Base-by-base conservation (phyloP, 2,113 vertebrate species). In the Nesogale talazaci region DNA sequence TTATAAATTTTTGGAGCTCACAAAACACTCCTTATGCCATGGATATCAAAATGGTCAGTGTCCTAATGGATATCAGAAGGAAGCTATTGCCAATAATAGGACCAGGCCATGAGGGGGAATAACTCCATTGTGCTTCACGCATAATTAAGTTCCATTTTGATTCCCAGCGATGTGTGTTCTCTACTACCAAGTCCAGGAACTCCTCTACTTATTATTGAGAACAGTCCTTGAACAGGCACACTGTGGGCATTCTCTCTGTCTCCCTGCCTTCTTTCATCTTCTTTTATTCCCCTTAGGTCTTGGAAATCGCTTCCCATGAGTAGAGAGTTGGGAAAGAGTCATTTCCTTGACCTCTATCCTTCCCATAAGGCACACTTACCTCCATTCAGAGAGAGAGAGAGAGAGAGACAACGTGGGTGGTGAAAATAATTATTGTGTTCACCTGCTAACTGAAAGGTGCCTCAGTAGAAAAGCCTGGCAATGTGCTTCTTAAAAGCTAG, bases 81-180 rank as follows among this genome's bases (percentile, higher is more conserved):
- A 61, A 94, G 80, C 69, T 67, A 80, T 23, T 78, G 77, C 34
- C 92, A 95, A 91, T 80, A 92, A 90, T 61, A 86, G 86, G 83
- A 81, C 81, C 22, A 67, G 82, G 87, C 92, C 81, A 59, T 1
- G 0, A 77, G 86, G 82, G 65, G 46, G 67, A 52, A 9, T 52
- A 52, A 82, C 65, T 69, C 67, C 36, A 42, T 9, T 70, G 34
- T 25, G 57, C 22, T 86, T 95, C 80, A 90, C 86, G 94, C 89
- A 93, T 81, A 84, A 95, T 92, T 90, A 94, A 16, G n/a, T 92
- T 95, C 86, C 77, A 38, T 79, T 88, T 92, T 87, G 91, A 90
- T 89, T 95, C 81, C 63, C 77, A 92, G 78, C 92, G 90, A 96
- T 70, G 59, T 61, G n/a, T 83, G 38, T 75, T 88, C 67, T 91